Evolutionary conservation across 1,140 invertebrate genomes (phyloP), one percentile per base, ranked within the genome.

Genomic region (Akabosia matsudoensis): DNA sequence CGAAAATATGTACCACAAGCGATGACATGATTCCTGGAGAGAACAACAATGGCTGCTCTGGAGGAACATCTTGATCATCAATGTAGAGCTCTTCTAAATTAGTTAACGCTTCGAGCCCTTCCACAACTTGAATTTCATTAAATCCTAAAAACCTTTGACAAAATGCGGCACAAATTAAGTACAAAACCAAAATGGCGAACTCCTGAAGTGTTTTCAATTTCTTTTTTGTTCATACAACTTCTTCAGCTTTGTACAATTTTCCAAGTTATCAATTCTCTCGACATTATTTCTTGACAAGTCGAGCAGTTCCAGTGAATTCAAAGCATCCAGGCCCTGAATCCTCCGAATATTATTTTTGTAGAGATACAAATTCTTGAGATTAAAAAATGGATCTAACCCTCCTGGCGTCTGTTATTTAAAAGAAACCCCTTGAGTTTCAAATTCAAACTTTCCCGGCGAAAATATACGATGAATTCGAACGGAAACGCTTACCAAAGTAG

Each of bases 231-330:
- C 64, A 74, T 74, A 91, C 22, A 91, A 81, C 82, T 90, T 90
- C 77, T 87, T 88, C 13, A 92, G 83, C 74, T 89, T 89, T 24
- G 82, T 82, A 30, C 91, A 83, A 74, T 80, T 83, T 2, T 87
- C 82, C 16, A 92, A 83, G 79, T 90, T 90, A 83, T 90, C 88
- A 31, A 91, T 89, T 84, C 88, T 88, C 16, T 79, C 84, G 64
- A 91, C 88, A 81, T 86, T 84, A 80, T 92, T 91, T 81, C 89
- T 88, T 86, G 91, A 90, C 1, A 91, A 81, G 83, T 91, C 90
- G 24, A 92, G 84, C 81, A 89, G 87, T 0, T 88, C 89, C 34
- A 91, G 82, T 80, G 89, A 89, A n/a, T 82, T 82, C 0, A 89
- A 83, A 52, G 84, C 80, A 74, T 89, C 82, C 1, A 92, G 81